Conservation (phyloP, 2,888 invertebrate species). For the Electrophaes corylata region DNA sequence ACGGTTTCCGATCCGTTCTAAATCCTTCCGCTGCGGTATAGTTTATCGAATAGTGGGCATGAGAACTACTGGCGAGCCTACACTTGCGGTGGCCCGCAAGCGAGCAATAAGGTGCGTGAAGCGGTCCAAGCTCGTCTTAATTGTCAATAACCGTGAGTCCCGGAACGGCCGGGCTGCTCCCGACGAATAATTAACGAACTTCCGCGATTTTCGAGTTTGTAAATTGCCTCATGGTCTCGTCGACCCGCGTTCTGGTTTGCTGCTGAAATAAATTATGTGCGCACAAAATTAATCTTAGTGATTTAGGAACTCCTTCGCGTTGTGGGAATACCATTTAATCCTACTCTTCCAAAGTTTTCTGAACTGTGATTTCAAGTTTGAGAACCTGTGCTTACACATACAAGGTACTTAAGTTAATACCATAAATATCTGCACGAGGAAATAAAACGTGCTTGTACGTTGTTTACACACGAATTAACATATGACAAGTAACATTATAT, state of each 20-base stretch:
- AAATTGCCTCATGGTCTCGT: conserved; percentile 82
- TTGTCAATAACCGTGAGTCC: conserved; percentile 82
- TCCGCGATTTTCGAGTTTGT: conserved; percentile 84
- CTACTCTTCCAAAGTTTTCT: conserved; percentile 30
- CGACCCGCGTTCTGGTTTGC: conserved; percentile 77
- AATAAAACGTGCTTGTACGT: conserved; percentile 16
- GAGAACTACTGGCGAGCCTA: conserved; percentile 42
- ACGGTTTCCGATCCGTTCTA: conserved; percentile 47
- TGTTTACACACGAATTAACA: conserved; percentile 19
- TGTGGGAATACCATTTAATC: conserved; percentile 46
- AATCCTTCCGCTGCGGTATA: conserved; percentile 53
- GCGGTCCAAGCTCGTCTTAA: conserved; percentile 75
- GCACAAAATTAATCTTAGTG: conserved; percentile 79
- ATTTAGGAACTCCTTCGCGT: conserved; percentile 73
- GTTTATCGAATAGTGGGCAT: conserved; percentile 65
- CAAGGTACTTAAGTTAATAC: background rate
- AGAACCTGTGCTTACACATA: background rate
- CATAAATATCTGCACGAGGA: conserved; percentile 6
- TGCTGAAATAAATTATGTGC: conserved; percentile 80
- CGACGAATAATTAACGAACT: conserved; percentile 83
- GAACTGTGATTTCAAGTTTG: conserved; percentile 23
- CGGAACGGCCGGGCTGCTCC: conserved; percentile 66
- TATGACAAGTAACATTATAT: conserved; percentile 19
- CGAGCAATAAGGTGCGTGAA: conserved; percentile 71
- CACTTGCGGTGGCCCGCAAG: conserved; percentile 54